Conservation (phyloP, 2,888 invertebrate genomes). For the Sisyra nigra region DNA sequence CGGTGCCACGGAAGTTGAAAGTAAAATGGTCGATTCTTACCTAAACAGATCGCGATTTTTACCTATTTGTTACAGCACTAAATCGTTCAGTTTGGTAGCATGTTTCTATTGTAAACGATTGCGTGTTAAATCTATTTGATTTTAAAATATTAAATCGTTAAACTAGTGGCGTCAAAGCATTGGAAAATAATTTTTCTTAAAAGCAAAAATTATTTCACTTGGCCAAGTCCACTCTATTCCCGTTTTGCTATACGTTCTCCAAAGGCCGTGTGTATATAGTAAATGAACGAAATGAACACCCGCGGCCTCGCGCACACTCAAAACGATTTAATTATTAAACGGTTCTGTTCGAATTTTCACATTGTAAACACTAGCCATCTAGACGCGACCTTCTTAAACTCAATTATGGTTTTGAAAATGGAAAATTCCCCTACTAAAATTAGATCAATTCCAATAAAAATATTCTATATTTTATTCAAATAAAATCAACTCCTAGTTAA, state of each 20-base stretch:
- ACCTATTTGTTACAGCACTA: conserved; percentile 3
- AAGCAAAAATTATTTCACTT: conserved; percentile 1
- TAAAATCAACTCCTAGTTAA: too few species aligned
- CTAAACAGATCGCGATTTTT: conserved; percentile 3
- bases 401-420: too few species aligned
- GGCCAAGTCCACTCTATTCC: background rate
- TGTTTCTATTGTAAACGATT: too few species aligned
- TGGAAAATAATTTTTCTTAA: background rate
- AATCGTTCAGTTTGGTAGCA: too few species aligned
- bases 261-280: conserved; percentile 4
- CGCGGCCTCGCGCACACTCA: conserved; percentile 6
- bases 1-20: conserved; percentile 8
- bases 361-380: background rate
- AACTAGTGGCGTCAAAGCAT: background rate
- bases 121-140: too few species aligned
- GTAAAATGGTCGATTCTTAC: conserved; percentile 8
- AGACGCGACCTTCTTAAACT: background rate
- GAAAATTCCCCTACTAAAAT: too few species aligned
- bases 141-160: too few species aligned
- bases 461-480: too few species aligned
- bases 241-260: background rate
- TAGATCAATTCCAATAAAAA: too few species aligned
- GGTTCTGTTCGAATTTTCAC: background rate
- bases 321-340: conserved; percentile 2
- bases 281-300: conserved; percentile 4